phyloP scores from a whole-genome alignment of 2,888 invertebrate species.

The Malacosoma neustria region DNA sequence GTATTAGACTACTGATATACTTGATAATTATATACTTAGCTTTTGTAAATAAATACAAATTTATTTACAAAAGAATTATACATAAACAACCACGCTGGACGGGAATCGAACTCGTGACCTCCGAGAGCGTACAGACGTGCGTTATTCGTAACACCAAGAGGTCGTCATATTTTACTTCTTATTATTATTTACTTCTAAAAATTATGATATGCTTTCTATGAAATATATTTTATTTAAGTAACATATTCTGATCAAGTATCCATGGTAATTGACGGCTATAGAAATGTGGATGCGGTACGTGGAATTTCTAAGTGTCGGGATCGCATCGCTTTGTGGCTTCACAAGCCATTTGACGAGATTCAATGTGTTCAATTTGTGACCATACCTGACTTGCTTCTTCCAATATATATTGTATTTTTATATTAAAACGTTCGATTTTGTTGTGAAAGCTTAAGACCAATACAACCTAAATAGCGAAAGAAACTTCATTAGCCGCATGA shows the following conservation, averaged over 20 bases:
- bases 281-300: not conserved
- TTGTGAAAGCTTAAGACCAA: conserved; percentile 8
- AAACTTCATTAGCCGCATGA: conserved; percentile 62
- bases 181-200: too few relatives aligned
- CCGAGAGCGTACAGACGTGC: too few relatives aligned
- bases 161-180: too few relatives aligned
- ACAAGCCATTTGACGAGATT: not conserved
- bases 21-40: too few relatives aligned
- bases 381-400: not conserved
- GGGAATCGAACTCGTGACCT: too few relatives aligned
- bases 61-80: too few relatives aligned
- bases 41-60: too few relatives aligned
- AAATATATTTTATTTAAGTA: too few relatives aligned
- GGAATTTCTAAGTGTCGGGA: not conserved
- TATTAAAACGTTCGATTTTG: not conserved
- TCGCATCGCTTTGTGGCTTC: not conserved
- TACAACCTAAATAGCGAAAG: conserved; percentile 19
- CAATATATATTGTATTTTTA: not conserved
- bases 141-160: too few relatives aligned
- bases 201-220: too few relatives aligned
- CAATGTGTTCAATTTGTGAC: conserved; percentile 2
- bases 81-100: too few relatives aligned
- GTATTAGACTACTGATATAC: too few relatives aligned
- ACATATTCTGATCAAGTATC: not conserved
- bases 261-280: not conserved